Evolutionary conservation across 2,797 vertebrate genomes (phyloP).

Genomic region (Premnoplex brunnescens): DNA sequence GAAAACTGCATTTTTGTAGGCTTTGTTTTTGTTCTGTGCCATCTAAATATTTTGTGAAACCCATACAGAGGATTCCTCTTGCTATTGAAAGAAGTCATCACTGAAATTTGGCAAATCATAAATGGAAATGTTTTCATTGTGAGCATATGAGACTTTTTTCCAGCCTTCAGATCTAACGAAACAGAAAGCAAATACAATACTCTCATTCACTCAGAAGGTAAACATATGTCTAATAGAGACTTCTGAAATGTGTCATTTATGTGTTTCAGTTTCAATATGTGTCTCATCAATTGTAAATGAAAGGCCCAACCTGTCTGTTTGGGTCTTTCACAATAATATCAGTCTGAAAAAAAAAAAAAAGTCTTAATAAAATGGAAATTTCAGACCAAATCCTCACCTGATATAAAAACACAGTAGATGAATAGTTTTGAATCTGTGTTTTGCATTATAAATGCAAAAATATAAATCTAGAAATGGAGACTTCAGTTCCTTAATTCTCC

Average conservation of each 20-base stretch:
- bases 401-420: background rate
- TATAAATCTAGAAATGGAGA: background rate
- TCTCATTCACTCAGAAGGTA: constrained; percentile 47
- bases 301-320: background rate
- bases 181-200: constrained; percentile 56
- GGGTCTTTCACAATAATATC: background rate
- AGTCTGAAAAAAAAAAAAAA: background rate
- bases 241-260: constrained; percentile 55
- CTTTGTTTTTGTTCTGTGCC: constrained; percentile 9
- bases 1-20: background rate
- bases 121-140: constrained; percentile 62
- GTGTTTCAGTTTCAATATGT: constrained; percentile 42
- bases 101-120: constrained; percentile 55
- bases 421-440: background rate
- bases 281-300: constrained; percentile 38
- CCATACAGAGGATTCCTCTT: constrained; percentile 1
- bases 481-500: background rate
- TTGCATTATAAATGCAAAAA: background rate
- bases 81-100: constrained; percentile 36
- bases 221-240: constrained; percentile 34
- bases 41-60: constrained; percentile 53
- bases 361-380: background rate
- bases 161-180: constrained; percentile 34
- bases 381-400: background rate
- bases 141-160: constrained; percentile 42